Base-by-base conservation (phyloP, 2,797 vertebrate genomes). In the Phylloscopus collybita region DNA sequence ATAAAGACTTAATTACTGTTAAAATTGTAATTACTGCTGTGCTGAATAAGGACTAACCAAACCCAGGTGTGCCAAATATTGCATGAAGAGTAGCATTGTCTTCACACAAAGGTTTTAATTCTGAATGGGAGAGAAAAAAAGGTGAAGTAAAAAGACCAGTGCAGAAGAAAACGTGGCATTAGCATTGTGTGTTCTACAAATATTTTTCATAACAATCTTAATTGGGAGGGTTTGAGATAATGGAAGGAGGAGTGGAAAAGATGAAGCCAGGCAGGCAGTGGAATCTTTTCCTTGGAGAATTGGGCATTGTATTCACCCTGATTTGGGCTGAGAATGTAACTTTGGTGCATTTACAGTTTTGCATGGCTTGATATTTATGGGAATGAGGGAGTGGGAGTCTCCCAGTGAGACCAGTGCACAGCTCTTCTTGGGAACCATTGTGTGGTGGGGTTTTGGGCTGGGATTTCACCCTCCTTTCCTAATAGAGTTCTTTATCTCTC, bases 181-280 rank as follows among this genome's bases (percentile, higher is more conserved):
- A 21, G 27, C 54, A 34, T 50, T 0, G 0, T 30, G 16, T 40
- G 16, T 40, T 60, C 22, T 29, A 18, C 36, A 60, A 62, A 9
- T 57, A 17, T 45, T 84, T 56, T 57, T 67, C 4, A 1, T 30
- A 49, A 32, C 0, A 0, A 4, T 20, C 32, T 51, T 70, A 42
- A 51, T 5, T 91, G 65, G 42, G 47, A 66, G 15, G 13, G 3
- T 60, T 42, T 73, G 25, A 50, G 42, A 17, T 27, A 36, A 34
- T 56, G 20, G 50, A 62, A 51, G 40, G n/a, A 64, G 9, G 25
- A 53, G 3, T 13, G n/a, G 25, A 16, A 56, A 34, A 44, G 22
- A 13, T 49, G 17, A 59, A 50, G 13, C 29, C 30, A 10, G 7
- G 10, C 15, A 30, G 73, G 34, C 40, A 66, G 5, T 26, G 10